Evolutionary conservation across 2,888 invertebrate genomes (phyloP).

Genomic region (Lepidochitona cinerea): DNA sequence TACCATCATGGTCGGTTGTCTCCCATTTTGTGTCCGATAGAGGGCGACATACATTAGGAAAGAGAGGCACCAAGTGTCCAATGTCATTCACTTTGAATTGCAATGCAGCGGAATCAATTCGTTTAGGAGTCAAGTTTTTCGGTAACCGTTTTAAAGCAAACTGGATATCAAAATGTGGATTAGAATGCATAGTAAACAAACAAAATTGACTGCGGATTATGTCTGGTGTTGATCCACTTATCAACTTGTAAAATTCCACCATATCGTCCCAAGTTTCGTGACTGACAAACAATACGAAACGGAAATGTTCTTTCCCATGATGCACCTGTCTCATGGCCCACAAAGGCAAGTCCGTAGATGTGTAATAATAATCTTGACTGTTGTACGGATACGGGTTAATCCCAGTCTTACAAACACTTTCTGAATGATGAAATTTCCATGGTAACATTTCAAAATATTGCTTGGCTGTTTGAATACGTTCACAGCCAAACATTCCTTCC

Average conservation of each 20-base stretch:
- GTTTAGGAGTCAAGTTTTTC: conserved; percentile 36
- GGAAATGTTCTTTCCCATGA: conserved; percentile 59
- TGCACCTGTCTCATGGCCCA: conserved; percentile 63
- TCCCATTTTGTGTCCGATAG: conserved; percentile 58
- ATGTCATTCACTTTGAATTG: conserved; percentile 56
- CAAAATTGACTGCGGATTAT: conserved; percentile 55
- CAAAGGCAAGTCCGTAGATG: conserved; percentile 56
- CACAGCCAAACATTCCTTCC: conserved; percentile 44
- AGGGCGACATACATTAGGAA: conserved; percentile 58
- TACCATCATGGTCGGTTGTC: conserved; percentile 62
- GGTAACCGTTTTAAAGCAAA: conserved; percentile 57
- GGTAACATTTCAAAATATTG: conserved; percentile 48
- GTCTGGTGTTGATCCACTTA: conserved; percentile 55
- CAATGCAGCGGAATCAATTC: conserved; percentile 42
- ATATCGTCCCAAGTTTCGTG: conserved; percentile 56
- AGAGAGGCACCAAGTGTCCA: conserved; percentile 55
- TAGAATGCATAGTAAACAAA: conserved; percentile 54
- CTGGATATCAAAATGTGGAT: conserved; percentile 55
- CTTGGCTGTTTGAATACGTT: conserved; percentile 45
- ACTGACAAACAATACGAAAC: conserved; percentile 55
- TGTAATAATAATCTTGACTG: conserved; percentile 58
- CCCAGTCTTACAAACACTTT: conserved; percentile 41
- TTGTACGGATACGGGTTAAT: conserved; percentile 54
- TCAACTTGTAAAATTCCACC: conserved; percentile 57
- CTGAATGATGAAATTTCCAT: conserved; percentile 63